Evolutionary conservation across 2,797 vertebrate species (phyloP), one percentile per base, ranked within the genome.

Genomic region (Tadarida brasiliensis): DNA sequence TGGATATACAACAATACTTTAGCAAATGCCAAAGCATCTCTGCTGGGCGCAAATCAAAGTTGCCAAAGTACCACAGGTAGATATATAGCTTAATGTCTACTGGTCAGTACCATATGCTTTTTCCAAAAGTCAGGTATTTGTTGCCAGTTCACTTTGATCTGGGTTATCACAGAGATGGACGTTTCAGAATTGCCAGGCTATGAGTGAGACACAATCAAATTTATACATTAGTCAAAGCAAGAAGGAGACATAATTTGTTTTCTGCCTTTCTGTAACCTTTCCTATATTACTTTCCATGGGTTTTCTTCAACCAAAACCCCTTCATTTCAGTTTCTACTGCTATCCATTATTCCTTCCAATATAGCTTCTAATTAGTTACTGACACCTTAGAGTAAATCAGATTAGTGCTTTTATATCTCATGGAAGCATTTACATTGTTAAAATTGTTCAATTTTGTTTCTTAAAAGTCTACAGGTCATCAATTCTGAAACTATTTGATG

Each of bases 11-110:
- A n/a, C 7, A 83, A 76, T 92, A 61, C 47, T 84, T 89, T 54
- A 94, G 44, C 47, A 94, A 94, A 91, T 84, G 19, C 47, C 44
- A 91, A 63, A 68, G 17, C 12, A 71, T 65, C 22, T 87, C 73
- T 67, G 24, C 54, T 93, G 33, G 44, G 82, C 90, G 51, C 65
- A 94, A 94, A 85, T 94, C 59, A 92, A 74, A 80, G 57, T 65
- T 85, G 14, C 81, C 47, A 54, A 84, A 94, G 24, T 90, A 87
- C 77, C 56, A 81, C 8, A 90, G 61, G 35, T 51, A 96, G 51
- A 86, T 80, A 49, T 84, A 74, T 44, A 87, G 30, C 20, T 90
- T 95, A 76, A 86, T 24, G 54, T 63, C 28, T 95, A n/a, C 76
- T 78, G 63, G 76, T 92, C 4, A 71, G 20, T 59, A 71, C 19